Evolutionary conservation across 64 coral and sea anemone genomes (phyloP), one percentile per base, ranked within the genome.

Genomic region (Pocillopora damicornis): DNA sequence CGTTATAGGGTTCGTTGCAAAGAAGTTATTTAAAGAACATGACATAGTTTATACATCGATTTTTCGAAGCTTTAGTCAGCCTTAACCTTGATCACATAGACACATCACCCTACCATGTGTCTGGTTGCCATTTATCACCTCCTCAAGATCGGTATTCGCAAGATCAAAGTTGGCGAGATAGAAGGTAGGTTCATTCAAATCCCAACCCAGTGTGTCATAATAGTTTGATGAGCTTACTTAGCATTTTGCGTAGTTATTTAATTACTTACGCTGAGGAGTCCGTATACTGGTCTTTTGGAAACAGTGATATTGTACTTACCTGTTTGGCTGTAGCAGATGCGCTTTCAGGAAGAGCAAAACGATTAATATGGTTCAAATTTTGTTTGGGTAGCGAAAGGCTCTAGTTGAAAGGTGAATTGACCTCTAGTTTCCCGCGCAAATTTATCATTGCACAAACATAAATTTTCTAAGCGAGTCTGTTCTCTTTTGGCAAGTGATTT

Each of bases 21-120:
- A 11, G 1, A 23, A 23, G 18, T 23, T 71, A 63, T 63, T 8
- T 63, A 63, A 63, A 71, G 67, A 26, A 26, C 67, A n/a, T 23
- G 67, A 71, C 67, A 71, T 11, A n/a, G 22, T 71, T 66, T 23
- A 1, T 65, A 45, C n/a, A 38, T 83, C n/a, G 64, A 72, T 85
- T 85, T 73, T 8, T 72, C 58, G 22, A 57, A 85, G 65, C 23
- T 72, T 45, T 71, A 73, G n/a, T 36, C 2, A 72, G 63, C 88
- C 92, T 97, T 97, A 87, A 97, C 88, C 65, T 62, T 93, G 82
- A 63, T 57, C 75, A 97, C 91, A 86, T 93, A 74, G 94, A 97
- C 59, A 87, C 91, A 59, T 93, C 94, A 18, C 94, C 94, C 9
- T 97, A 97, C n/a, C 89, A 89, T 51, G 73, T 83, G 0, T 88